Evolutionary conservation across 2,113 vertebrate species (phyloP).

Genomic region (Garra rufa): DNA sequence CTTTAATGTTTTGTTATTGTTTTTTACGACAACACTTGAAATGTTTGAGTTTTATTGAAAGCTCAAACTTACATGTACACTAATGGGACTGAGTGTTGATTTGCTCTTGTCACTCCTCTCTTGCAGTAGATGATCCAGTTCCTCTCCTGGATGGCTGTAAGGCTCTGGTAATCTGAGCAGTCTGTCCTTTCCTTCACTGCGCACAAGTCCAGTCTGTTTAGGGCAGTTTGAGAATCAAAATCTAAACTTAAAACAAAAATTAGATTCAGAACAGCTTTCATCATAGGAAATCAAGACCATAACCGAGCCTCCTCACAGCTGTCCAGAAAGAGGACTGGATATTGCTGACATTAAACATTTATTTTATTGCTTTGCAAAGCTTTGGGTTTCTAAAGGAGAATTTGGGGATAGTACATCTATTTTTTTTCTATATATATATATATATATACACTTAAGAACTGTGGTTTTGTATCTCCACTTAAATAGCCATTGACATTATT

Average conservation of each 20-base stretch:
- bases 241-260: neutral
- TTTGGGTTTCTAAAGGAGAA: neutral
- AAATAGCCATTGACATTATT: neutral
- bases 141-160: conserved; percentile 10
- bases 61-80: neutral
- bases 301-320: neutral
- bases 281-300: neutral
- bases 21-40: neutral
- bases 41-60: neutral
- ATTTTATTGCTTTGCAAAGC: conserved; percentile 9
- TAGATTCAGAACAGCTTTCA: neutral
- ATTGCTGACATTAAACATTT: neutral
- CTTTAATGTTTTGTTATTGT: neutral
- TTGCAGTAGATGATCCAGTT: conserved; percentile 31
- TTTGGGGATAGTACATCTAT: conserved; percentile 27
- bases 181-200: conserved; percentile 34
- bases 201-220: neutral
- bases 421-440: conserved; percentile 16
- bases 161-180: neutral
- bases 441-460: conserved; percentile 11
- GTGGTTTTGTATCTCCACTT: conserved; percentile 21
- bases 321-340: conserved; percentile 17
- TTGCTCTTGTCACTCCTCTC: conserved; percentile 17
- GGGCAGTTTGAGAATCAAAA: neutral
- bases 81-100: conserved; percentile 28